Percentiles rank a stretch among this genome's conserved stretches.
Conservation (phyloP, 1,140 invertebrate species). For the Listronotus bonariensis region DNA sequence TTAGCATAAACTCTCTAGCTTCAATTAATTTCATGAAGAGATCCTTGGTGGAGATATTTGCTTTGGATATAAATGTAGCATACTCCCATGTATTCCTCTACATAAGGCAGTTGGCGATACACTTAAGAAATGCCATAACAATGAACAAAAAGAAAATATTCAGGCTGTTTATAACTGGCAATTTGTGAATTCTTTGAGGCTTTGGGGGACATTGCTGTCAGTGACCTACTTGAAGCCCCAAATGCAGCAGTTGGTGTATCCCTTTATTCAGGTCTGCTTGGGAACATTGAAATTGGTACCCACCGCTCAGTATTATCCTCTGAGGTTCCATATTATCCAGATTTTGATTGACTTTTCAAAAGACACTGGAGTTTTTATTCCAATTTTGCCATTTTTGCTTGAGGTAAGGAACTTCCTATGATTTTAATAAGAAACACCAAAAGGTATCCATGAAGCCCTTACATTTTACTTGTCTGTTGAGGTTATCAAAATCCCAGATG, state of each 20-base stretch:
- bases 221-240: constrained; percentile 69
- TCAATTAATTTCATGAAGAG: constrained; percentile 96
- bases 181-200: constrained; percentile 86
- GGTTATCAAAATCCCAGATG: constrained; percentile 82
- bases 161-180: constrained; percentile 99
- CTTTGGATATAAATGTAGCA: constrained; percentile 76
- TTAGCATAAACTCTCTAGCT: constrained; percentile 83
- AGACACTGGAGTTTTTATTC: constrained; percentile 83
- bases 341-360: constrained; percentile 82
- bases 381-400: constrained; percentile 84
- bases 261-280: constrained; percentile 85
- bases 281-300: constrained; percentile 86
- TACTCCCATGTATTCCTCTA: constrained; percentile 96
- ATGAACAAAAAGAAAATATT: constrained; percentile 89
- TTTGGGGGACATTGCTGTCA: constrained; percentile 85
- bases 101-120: constrained; percentile 94
- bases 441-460: constrained; percentile 84
- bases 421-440: constrained; percentile 85
- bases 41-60: constrained; percentile 90
- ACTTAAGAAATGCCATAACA: constrained; percentile 92
- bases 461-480: constrained; percentile 81
- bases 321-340: constrained; percentile 89
- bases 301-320: constrained; percentile 88
- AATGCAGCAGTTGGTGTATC: constrained; percentile 85
- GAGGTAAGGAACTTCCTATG: constrained; percentile 76